These are phyloP conservation scores for Henicopernis longicauda DNA, from an alignment of 2,113 vertebrate genomes.

Conservation along the genomic window DNA sequence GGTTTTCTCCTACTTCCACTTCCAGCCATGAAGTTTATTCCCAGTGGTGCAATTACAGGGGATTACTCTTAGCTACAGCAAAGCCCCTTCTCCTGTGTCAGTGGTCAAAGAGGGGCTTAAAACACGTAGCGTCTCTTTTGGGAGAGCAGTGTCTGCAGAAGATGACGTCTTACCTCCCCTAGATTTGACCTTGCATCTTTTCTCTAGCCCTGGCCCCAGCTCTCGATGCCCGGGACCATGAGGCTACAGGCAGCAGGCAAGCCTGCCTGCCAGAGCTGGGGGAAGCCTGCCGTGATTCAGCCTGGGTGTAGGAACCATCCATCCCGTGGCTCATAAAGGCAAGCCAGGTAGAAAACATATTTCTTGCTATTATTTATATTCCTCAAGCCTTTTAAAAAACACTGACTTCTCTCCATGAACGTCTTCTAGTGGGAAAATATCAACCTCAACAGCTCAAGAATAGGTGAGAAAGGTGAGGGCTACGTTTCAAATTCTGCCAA, in stretches of 20 bases:
- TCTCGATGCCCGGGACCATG: rapidly evolving
- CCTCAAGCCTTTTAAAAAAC: neutral
- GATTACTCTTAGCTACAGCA: neutral
- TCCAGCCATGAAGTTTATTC: neutral
- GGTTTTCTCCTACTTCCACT: neutral
- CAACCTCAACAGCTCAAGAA: neutral
- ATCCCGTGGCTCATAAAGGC: neutral
- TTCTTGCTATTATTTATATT: neutral
- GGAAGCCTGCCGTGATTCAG: neutral
- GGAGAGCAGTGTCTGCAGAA: neutral
- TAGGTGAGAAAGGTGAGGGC: neutral
- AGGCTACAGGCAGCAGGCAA: neutral
- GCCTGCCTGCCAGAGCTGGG: neutral
- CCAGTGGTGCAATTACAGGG: neutral
- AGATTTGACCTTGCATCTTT: neutral
- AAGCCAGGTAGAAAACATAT: neutral
- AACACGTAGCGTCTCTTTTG: neutral
- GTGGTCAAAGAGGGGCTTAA: neutral
- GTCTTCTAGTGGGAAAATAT: neutral
- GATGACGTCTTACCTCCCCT: neutral
- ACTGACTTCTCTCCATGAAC: neutral
- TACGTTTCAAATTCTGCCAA: neutral
- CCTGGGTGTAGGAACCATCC: neutral
- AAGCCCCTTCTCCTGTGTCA: rapidly evolving
- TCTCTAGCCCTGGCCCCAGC: neutral